These are phyloP conservation scores for Rhagonycha lutea DNA, from an alignment of 2,888 invertebrate genomes.

Conservation along the genomic window DNA sequence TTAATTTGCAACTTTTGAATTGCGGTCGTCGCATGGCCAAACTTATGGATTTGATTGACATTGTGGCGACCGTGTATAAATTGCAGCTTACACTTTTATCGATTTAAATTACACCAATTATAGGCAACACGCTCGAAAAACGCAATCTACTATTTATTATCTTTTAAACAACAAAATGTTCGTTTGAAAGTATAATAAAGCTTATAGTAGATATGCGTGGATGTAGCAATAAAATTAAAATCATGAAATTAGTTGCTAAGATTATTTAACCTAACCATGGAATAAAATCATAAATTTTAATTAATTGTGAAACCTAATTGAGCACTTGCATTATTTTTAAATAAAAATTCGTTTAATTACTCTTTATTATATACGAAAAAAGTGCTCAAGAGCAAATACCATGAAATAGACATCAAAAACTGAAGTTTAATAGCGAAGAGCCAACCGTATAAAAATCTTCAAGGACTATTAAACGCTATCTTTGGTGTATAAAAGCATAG, in stretches of 20 bases:
- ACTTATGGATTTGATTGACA: no score
- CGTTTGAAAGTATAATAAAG: background rate
- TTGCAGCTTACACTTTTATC: background rate
- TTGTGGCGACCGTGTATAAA: no score
- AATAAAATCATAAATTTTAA: background rate
- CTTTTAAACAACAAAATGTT: background rate
- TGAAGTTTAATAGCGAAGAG: background rate
- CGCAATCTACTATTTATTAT: background rate
- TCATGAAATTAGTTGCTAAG: background rate
- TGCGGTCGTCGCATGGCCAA: no score
- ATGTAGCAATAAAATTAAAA: background rate
- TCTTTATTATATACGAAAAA: conserved; percentile 8
- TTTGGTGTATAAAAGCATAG: background rate
- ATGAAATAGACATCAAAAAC: conserved; percentile 9
- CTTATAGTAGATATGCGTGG: background rate
- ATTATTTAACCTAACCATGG: background rate
- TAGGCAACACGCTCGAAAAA: background rate
- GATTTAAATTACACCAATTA: background rate
- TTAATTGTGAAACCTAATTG: background rate
- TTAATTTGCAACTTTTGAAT: no score
- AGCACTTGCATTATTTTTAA: background rate
- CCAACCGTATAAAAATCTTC: background rate
- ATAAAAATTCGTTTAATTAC: background rate
- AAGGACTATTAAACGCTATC: background rate
- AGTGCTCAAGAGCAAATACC: conserved; percentile 7